These are phyloP conservation scores for Crotalus tigris DNA, from an alignment of 2,113 vertebrate genomes.

Conservation along the genomic window DNA sequence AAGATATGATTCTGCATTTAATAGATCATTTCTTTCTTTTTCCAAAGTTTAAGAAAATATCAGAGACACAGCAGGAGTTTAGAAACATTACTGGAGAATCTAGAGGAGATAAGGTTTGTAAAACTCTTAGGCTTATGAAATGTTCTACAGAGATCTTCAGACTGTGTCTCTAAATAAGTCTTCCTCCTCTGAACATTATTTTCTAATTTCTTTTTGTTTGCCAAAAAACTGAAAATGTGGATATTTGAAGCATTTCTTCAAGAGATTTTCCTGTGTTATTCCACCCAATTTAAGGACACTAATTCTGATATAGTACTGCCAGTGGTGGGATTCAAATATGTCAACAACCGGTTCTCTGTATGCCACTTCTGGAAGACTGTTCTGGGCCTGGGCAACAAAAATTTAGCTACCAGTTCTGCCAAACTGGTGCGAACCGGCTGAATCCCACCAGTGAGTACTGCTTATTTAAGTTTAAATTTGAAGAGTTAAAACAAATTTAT, in stretches of 20 bases:
- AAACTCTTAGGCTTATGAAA: slow-evolving; percentile 20
- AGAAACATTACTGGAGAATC: slow-evolving; percentile 30
- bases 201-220: slow-evolving; percentile 4
- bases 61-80: slow-evolving; percentile 22
- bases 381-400: too few species aligned
- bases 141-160: slow-evolving; percentile 22
- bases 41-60: slow-evolving; percentile 27
- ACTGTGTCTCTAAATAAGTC: background rate
- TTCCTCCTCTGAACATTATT: slow-evolving; percentile 13
- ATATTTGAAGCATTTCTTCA: background rate
- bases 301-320: background rate
- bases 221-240: background rate
- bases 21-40: slow-evolving; percentile 16
- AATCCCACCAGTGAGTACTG: background rate
- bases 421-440: too few species aligned
- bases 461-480: background rate
- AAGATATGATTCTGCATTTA: slow-evolving; percentile 12
- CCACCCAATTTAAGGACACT: background rate
- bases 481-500: background rate
- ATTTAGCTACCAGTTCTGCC: too few species aligned
- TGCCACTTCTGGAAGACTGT: too few species aligned
- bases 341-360: too few species aligned
- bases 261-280: background rate
- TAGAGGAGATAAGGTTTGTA: slow-evolving; percentile 20
- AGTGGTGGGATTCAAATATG: too few species aligned